A percentile compares a stretch with the other conserved stretches of the same genome.
phyloP scores from a whole-genome alignment of 2,797 vertebrate genomes.

The Enteromius mattozi region DNA sequence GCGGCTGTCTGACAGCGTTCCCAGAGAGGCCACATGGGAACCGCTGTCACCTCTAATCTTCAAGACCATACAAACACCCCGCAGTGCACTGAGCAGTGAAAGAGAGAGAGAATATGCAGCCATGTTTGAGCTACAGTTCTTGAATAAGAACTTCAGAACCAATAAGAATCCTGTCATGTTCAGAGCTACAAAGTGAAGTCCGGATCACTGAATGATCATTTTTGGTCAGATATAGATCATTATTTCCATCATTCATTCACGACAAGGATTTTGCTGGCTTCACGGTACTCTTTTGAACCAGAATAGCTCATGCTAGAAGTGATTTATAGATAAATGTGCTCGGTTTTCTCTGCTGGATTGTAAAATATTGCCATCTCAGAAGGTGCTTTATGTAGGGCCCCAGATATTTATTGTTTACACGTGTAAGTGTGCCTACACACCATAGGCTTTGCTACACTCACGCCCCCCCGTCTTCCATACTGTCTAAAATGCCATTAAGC shows the following conservation, averaged over 20 bases:
- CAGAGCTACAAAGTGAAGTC: background rate
- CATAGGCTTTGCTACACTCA: background rate
- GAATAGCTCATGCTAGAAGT: background rate
- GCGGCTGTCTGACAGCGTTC: constrained; percentile 8
- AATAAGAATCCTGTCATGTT: constrained; percentile 16
- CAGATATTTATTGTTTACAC: constrained; percentile 10
- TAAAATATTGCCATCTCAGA: constrained; percentile 8
- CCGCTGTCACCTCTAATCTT: constrained; percentile 50
- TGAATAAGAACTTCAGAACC: constrained; percentile 25
- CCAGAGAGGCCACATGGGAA: constrained; percentile 30
- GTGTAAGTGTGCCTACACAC: background rate
- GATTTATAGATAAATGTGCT: constrained; percentile 15
- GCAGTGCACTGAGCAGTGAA: constrained; percentile 21
- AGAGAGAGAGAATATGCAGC: constrained; percentile 12
- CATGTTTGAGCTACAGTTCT: background rate
- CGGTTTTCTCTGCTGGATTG: constrained; percentile 4
- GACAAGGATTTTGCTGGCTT: background rate
- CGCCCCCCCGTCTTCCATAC: background rate
- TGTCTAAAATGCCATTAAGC: constrained; percentile 22
- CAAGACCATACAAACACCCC: constrained; percentile 24
- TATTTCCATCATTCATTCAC: constrained; percentile 26
- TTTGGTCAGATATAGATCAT: constrained; percentile 27
- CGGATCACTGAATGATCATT: constrained; percentile 27
- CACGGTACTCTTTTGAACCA: background rate
- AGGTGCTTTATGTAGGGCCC: constrained; percentile 6